Conservation (phyloP, 2,797 vertebrate genomes). For the Meda fulgida region DNA sequence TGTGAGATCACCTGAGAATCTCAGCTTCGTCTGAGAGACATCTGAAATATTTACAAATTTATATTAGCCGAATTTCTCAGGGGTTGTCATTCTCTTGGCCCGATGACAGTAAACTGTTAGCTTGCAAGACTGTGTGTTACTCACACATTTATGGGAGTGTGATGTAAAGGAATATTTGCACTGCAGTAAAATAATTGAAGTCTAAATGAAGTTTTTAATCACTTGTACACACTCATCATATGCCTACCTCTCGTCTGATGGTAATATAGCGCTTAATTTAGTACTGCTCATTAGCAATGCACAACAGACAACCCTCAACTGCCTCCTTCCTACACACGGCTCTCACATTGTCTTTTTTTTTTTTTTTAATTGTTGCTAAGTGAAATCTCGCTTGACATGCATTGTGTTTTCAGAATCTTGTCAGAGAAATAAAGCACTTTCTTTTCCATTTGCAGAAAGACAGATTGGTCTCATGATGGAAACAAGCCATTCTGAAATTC, state of each 20-base stretch:
- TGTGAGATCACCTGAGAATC: constrained; percentile 32
- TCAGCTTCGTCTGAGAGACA: constrained; percentile 38
- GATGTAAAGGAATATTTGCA: constrained; percentile 9
- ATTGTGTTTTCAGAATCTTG: constrained; percentile 16
- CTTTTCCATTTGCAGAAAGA: constrained; percentile 25
- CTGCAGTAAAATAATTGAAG: background rate
- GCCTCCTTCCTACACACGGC: constrained; percentile 31
- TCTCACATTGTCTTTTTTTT: constrained; percentile 14
- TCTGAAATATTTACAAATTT: constrained; percentile 29
- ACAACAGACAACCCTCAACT: constrained; percentile 14
- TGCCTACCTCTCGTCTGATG: constrained; percentile 4
- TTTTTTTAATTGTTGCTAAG: constrained; percentile 38
- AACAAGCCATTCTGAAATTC: background rate
- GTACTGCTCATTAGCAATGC: constrained; percentile 20
- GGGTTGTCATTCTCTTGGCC: constrained; percentile 14
- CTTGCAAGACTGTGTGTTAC: background rate
- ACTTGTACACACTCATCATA: constrained; percentile 9
- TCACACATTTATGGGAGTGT: background rate
- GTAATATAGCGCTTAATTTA: constrained; percentile 1
- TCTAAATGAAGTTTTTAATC: constrained; percentile 10
- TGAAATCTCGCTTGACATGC: constrained; percentile 39
- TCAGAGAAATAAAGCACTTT: background rate
- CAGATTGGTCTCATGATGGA: constrained; percentile 27
- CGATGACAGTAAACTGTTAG: constrained; percentile 7
- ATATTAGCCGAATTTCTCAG: background rate